Evolutionary conservation across 2,113 vertebrate genomes (phyloP), one percentile per base, ranked within the genome.

Genomic region (Gymnobelideus leadbeateri): DNA sequence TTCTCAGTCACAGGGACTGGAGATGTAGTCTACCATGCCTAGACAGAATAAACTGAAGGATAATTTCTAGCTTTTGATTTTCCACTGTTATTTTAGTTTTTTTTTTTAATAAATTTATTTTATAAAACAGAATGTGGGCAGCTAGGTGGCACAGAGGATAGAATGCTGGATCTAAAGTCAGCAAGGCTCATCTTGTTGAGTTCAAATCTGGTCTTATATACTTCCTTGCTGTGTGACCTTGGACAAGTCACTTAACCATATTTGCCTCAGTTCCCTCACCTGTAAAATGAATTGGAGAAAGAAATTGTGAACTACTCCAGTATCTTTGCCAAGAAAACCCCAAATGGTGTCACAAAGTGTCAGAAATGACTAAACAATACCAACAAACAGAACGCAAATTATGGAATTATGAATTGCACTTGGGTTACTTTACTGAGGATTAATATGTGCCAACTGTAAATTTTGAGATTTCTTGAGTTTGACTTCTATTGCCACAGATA

Each of bases 21-120:
- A 37, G 4, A 8, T 68, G 37, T 68, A 5, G 1, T 4, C 11
- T 16, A 37, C 31, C 3, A 3, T n/a, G 68, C 37, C 16, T 21
- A 43, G 68, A 84, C 43, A 37, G 37, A 84, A 91, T 0, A 68
- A 19, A 94, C 55, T 90, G 3, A 91, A 93, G n/a, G 89, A 77
- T 1, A 89, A 52, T 95, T 96, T 89, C 43, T 90, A 96, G 51
- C 90, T 94, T 94, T 93, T 89, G 26, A 96, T 92, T 92, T 96
- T 84, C 46, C 54, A 53, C 37, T 95, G 55, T 92, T 47, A 61
- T 12, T 50, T 92, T 94, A 90, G 77, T 43, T 28, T 31, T 53
- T 28, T 31, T 53, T 53, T 53, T 91, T 31, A 24, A 50, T 91
- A 57, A 11, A 90, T 9, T 7, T 4, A 43, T 7, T 90, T 46